These are phyloP conservation scores for Trisateles emortualis DNA, from an alignment of 2,888 invertebrate species.

Conservation along the genomic window DNA sequence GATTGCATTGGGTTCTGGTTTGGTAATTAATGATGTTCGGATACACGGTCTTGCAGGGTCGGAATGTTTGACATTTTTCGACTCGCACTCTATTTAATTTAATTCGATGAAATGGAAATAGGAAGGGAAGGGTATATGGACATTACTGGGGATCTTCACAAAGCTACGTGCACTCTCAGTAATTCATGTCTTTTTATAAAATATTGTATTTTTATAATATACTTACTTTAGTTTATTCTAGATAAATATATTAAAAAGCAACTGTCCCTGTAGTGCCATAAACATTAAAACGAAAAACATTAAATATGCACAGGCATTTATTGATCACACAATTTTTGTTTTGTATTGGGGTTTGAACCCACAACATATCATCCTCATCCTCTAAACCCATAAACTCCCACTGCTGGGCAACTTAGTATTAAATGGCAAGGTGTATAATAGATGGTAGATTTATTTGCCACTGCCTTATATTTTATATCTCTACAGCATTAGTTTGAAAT, in stretches of 20 bases:
- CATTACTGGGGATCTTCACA: not conserved
- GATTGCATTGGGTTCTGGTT: conserved; percentile 20
- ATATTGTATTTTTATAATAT: not conserved
- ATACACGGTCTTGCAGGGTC: not conserved
- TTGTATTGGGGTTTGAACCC: no score
- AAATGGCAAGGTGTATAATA: no score
- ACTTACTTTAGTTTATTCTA: not conserved
- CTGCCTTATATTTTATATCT: not conserved
- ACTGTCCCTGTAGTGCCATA: no score
- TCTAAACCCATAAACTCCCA: no score
- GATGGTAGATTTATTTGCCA: not conserved
- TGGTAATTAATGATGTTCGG: conserved; percentile 11
- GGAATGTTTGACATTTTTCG: conserved; percentile 2
- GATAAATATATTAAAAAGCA: no score
- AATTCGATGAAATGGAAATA: not conserved
- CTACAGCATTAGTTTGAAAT: conserved; percentile 6
- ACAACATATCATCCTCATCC: no score
- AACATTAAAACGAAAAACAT: no score
- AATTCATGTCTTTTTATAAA: not conserved
- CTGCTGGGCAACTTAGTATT: no score
- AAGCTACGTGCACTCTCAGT: not conserved
- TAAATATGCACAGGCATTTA: no score
- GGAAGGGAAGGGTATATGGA: not conserved
- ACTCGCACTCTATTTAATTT: not conserved
- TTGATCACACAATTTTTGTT: no score